These are phyloP conservation scores for Limanda limanda DNA, from an alignment of 2,113 vertebrate genomes.

Conservation along the genomic window DNA sequence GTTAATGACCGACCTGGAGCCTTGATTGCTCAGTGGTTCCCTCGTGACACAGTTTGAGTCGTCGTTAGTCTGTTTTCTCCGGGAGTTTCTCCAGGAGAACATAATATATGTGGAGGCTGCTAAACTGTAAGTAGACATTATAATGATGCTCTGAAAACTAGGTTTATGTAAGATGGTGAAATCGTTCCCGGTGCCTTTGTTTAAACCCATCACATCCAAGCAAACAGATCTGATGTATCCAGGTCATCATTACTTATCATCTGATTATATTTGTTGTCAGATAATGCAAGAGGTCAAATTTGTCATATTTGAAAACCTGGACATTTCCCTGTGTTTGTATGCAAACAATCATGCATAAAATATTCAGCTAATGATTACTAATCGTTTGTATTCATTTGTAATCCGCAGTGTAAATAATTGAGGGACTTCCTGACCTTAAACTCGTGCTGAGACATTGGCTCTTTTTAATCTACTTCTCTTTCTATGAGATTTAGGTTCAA, in stretches of 20 bases:
- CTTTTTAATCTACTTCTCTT: not conserved
- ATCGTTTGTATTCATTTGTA: constrained; percentile 15
- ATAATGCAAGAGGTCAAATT: too few relatives aligned
- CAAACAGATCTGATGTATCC: constrained; percentile 1
- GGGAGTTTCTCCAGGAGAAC: too few relatives aligned
- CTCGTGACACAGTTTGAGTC: not conserved
- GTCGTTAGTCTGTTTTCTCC: not conserved
- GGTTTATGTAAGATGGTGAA: not conserved
- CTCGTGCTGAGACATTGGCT: not conserved
- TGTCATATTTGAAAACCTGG: too few relatives aligned
- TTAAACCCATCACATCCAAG: not conserved
- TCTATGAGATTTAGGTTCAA: constrained; percentile 22
- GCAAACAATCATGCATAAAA: too few relatives aligned
- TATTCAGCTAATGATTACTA: too few relatives aligned
- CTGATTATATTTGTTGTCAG: too few relatives aligned
- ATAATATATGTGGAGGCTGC: not conserved
- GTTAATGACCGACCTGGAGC: not conserved
- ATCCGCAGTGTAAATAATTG: constrained; percentile 27
- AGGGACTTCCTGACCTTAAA: constrained; percentile 7
- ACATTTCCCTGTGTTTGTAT: too few relatives aligned
- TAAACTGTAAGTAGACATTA: not conserved
- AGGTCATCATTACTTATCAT: not conserved
- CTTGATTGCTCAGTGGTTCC: not conserved
- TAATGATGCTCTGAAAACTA: not conserved
- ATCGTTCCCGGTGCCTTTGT: not conserved